A percentile compares a stretch with the other conserved stretches of the same genome.
Conservation (phyloP, 2,797 vertebrate genomes). For the Emys orbicularis region DNA sequence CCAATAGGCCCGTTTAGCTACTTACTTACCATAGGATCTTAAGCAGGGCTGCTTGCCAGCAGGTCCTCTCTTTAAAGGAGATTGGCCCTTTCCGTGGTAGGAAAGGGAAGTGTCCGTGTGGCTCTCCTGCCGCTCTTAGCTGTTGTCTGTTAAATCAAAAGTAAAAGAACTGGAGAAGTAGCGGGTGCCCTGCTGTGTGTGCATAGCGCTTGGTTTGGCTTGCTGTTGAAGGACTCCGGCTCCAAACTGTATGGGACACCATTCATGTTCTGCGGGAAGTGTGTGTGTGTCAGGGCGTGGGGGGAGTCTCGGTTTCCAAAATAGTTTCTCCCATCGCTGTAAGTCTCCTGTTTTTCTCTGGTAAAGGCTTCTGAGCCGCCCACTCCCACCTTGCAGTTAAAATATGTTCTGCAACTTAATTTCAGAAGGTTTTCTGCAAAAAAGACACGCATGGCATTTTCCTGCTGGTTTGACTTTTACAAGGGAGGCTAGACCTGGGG, state of each 20-base stretch:
- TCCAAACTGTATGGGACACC: background rate
- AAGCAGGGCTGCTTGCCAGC: background rate
- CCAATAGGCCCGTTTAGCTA: background rate
- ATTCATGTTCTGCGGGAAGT: conserved; percentile 1
- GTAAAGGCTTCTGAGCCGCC: conserved; percentile 23
- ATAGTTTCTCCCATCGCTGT: background rate
- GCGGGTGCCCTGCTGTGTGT: background rate
- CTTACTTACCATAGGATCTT: background rate
- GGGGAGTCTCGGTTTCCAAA: conserved; percentile 19
- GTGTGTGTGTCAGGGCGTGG: background rate
- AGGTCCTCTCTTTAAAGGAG: background rate
- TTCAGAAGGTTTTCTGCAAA: conserved; percentile 8
- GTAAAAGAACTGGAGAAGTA: background rate
- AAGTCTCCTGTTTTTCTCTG: background rate
- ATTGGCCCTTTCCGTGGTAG: background rate
- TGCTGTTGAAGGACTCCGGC: background rate
- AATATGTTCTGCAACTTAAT: conserved; percentile 14
- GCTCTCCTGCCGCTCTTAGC: background rate
- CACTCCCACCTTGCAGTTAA: conserved; percentile 21
- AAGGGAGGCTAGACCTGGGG: background rate
- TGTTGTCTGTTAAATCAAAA: background rate
- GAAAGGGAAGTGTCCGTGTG: background rate
- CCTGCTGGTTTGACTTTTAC: background rate
- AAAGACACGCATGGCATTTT: background rate
- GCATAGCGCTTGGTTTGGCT: background rate